Evolutionary conservation across 2,113 vertebrate genomes (phyloP).

Genomic region (Neotoma lepida): DNA sequence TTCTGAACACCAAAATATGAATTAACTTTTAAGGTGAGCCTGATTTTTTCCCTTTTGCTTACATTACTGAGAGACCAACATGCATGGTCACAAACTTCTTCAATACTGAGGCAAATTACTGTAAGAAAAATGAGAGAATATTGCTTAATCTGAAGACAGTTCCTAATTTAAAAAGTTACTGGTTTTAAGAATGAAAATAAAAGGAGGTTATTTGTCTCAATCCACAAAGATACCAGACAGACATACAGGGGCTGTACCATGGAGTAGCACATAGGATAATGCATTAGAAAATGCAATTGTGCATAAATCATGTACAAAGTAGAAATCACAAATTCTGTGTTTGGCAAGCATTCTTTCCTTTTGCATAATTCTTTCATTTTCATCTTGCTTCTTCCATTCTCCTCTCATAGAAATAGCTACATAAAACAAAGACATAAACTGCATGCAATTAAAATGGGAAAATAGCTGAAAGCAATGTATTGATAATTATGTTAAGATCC

Average conservation of each 20-base stretch:
- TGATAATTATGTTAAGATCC: slow-evolving; percentile 88
- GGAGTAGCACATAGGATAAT: slow-evolving; percentile 73
- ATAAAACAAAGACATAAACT: slow-evolving; percentile 86
- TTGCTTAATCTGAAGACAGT: slow-evolving; percentile 49
- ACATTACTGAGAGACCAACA: background rate
- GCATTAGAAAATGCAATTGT: slow-evolving; percentile 79
- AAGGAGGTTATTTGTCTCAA: slow-evolving; percentile 65
- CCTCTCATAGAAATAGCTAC: slow-evolving; percentile 83
- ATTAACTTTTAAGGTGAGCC: background rate
- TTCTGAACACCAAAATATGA: background rate
- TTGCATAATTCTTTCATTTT: slow-evolving; percentile 89
- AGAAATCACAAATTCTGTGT: slow-evolving; percentile 82
- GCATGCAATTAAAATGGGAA: slow-evolving; percentile 85
- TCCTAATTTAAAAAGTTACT: slow-evolving; percentile 1
- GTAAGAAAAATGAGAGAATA: background rate
- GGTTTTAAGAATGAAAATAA: slow-evolving; percentile 68
- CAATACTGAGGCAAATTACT: background rate
- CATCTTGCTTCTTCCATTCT: slow-evolving; percentile 84
- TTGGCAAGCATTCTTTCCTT: slow-evolving; percentile 82
- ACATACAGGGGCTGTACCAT: slow-evolving; percentile 56
- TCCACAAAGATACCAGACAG: slow-evolving; percentile 68
- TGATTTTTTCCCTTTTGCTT: background rate
- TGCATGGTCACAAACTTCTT: slow-evolving; percentile 15
- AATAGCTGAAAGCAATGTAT: slow-evolving; percentile 85
- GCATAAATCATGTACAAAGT: slow-evolving; percentile 81